A percentile compares a stretch with the other conserved stretches of the same genome.
Evolutionary conservation across 2,113 vertebrate genomes (phyloP).

Genomic region (Larimichthys polyactis): DNA sequence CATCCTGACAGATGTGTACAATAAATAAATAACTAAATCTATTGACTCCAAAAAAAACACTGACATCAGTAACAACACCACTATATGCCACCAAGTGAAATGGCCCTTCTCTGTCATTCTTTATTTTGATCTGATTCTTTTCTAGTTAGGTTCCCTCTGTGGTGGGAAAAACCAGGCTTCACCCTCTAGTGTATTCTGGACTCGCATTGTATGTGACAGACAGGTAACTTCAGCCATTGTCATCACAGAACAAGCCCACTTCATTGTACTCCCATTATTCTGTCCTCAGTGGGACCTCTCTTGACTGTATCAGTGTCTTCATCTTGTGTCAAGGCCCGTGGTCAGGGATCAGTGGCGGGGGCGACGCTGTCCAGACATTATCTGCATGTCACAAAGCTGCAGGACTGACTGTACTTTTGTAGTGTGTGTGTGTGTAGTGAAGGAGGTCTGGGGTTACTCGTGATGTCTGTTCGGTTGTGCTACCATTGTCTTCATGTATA

Average conservation of each 20-base stretch:
- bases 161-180: neutral
- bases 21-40: no score
- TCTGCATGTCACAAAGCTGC: conserved; percentile 21
- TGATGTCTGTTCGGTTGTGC: neutral
- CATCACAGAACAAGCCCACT: conserved; percentile 1
- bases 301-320: conserved; percentile 46
- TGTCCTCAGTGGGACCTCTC: conserved; percentile 29
- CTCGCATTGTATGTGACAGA: neutral
- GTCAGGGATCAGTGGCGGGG: conserved; percentile 33
- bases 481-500: neutral
- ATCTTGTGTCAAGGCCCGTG: conserved; percentile 28
- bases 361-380: conserved; percentile 41
- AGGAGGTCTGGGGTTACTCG: neutral
- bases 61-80: no score
- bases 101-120: neutral
- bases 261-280: conserved; percentile 41
- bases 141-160: neutral
- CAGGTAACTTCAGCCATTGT: neutral
- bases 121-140: neutral
- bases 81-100: no score
- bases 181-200: neutral
- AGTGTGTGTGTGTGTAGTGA: neutral
- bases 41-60: no score
- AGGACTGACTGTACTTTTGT: neutral
- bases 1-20: neutral